Base-by-base conservation (phyloP, 2,888 invertebrate species). In the Euphydryas editha region DNA sequence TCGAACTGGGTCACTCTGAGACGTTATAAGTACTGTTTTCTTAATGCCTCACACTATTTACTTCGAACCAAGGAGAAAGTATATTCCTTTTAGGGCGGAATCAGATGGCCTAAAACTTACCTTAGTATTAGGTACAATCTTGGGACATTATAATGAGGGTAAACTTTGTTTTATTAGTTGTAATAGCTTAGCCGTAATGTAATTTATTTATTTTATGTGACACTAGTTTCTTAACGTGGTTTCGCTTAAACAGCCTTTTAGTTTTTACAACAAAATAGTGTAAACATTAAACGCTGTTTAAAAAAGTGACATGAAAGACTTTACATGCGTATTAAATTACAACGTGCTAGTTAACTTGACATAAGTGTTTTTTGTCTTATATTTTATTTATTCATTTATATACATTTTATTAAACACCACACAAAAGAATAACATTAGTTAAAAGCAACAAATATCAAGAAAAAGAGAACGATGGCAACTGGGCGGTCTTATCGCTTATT, bases 21-120 rank as follows among this genome's bases (percentile, higher is more conserved):
- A 65, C 62, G 39, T 44, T 65, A 65, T 65, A 68, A 62, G 68
- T 62, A 65, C 64, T 70, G 68, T 70, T 70, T 70, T 66, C 65
- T 68, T 62, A 55, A 49, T 65, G 62, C 62, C 65, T 60, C 47
- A 59, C 64, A 61, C 39, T 62, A 59, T 64, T 54, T 59, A 64
- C 62, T 57, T 54, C n/a, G 54, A 47, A 42, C 51, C 39, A 39
- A 36, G 54, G 56, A 63, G 63, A 67, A 63, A 67, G 67, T 67
- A 59, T 54, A 54, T 54, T 54, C 61, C 67, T 51, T 61, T 63
- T 63, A 39, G 55, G 39, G 46, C 54, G 2, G 30, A 60, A 67
- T 62, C 64, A 5, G 68, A 55, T 62, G 59, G 47, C 58, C 62
- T 49, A 42, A 67, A 18, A 37, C 47, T 42, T n/a, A 61, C 51